phyloP scores from a whole-genome alignment of 1,140 invertebrate species.

The Bradysia coprophila region DNA sequence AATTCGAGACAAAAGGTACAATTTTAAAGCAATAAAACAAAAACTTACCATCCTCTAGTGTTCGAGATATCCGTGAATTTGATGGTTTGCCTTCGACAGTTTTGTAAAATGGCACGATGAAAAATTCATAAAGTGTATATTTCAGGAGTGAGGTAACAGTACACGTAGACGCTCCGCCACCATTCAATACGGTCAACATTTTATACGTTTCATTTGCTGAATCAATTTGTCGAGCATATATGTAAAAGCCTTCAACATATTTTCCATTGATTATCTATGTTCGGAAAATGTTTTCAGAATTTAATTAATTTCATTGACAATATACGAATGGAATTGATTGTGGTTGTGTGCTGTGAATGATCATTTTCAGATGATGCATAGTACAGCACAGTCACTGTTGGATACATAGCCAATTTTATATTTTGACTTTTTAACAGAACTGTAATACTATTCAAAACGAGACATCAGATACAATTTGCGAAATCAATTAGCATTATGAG shows the following conservation, averaged over 20 bases:
- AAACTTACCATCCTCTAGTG: conserved; percentile 52
- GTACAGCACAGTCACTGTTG: too few relatives aligned
- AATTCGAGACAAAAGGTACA: too few relatives aligned
- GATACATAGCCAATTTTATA: too few relatives aligned
- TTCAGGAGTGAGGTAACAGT: conserved; percentile 45
- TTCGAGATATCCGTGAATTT: conserved; percentile 46
- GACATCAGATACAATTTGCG: too few relatives aligned
- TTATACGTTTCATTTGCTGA: conserved; percentile 27
- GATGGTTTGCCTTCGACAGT: conserved; percentile 57
- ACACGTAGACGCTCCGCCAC: conserved; percentile 41
- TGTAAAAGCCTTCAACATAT: conserved; percentile 43
- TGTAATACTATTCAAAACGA: too few relatives aligned
- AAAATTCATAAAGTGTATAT: conserved; percentile 55
- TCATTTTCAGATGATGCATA: too few relatives aligned
- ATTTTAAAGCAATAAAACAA: conserved; percentile 2
- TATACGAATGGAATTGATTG: too few relatives aligned
- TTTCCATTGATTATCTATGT: conserved; percentile 35
- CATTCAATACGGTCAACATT: conserved; percentile 40
- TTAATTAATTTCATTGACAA: background rate
- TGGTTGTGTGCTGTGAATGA: too few relatives aligned
- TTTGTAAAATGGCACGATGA: conserved; percentile 59
- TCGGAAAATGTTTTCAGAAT: background rate
- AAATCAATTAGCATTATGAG: too few relatives aligned
- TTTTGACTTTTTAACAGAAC: too few relatives aligned
- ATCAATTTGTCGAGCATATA: conserved; percentile 27